Conservation (phyloP, 2,113 vertebrate species). For the Planiliza haematocheilus region DNA sequence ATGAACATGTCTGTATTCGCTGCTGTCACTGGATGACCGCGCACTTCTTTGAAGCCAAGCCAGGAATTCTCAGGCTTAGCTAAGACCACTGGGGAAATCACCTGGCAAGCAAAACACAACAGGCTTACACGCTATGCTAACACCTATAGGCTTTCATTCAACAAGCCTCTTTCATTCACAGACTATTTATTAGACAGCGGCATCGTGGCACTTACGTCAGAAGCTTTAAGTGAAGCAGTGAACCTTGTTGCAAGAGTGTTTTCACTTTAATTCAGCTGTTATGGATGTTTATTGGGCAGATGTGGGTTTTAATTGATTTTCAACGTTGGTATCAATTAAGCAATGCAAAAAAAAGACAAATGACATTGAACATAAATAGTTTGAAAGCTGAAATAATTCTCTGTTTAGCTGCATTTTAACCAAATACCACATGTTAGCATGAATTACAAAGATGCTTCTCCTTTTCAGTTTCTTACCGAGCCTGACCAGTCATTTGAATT, state of each 20-base stretch:
- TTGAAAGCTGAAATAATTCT: too few species aligned
- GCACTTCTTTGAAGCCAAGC: conserved; percentile 79
- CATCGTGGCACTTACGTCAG: conserved; percentile 29
- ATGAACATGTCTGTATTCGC: conserved; percentile 78
- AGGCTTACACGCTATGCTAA: conserved; percentile 51
- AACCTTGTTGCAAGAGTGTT: conserved; percentile 4
- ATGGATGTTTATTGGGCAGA: conserved; percentile 1
- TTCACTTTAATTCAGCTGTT: conserved; percentile 11
- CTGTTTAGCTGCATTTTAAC: too few species aligned
- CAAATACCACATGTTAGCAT: too few species aligned
- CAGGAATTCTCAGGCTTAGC: conserved; percentile 78
- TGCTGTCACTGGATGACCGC: conserved; percentile 62
- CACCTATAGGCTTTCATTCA: conserved; percentile 62
- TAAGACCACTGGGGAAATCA: conserved; percentile 79
- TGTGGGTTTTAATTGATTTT: background rate
- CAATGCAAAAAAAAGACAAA: background rate
- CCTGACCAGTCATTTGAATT: too few species aligned
- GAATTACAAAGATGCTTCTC: too few species aligned
- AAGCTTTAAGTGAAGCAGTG: background rate
- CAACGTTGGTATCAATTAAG: background rate
- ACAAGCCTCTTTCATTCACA: conserved; percentile 19
- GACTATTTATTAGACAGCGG: conserved; percentile 23
- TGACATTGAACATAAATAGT: background rate
- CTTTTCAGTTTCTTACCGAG: too few species aligned
- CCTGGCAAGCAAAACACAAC: conserved; percentile 70